Evolutionary conservation across 92 coral and sea anemone genomes (phyloP), one percentile per base, ranked within the genome.

Genomic region (Epizoanthus ramosus): DNA sequence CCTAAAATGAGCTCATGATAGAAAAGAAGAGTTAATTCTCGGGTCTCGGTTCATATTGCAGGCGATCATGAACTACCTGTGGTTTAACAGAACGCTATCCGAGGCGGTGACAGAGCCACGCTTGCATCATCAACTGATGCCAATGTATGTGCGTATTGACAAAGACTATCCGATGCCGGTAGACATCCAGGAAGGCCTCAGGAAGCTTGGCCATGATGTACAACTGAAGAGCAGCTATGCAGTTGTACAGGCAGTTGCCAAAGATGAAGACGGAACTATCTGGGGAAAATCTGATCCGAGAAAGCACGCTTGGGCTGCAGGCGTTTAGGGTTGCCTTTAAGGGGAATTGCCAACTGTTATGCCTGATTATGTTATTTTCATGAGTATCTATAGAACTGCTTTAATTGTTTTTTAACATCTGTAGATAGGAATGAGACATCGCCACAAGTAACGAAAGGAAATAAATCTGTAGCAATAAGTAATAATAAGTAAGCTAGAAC

Each of bases 261-360:
- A 45, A 66, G 88, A 91, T 71, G 24, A 43, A 52, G 84, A 91
- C 60, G 94, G 94, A 3, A 43, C 64, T 24, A 85, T 91, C 73
- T 59, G 80, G 60, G 96, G 93, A 41, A 89, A 87, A 56, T 85
- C 96, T 24, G 96, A 92, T 65, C 93, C 96, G 8, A 85, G 90
- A 41, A 89, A 92, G 68, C 57, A 79, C 25, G 91, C 91, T 7
- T 92, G 90, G 89, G 88, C 93, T 33, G 91, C 91, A 1, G 96
- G 96, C 50, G 90, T 80, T 60, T 91, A 84, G 79, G 1, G 9
- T 22, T 63, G 10, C 13, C 14, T 61, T 61, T 4, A 19, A 25
- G 25, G 9, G 13, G 9, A n/a, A n/a, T 25, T 63, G 21, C 10
- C 25, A 19, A 15, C 13, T 8, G 19, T 2, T n/a, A 24, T 9